phyloP scores from a whole-genome alignment of 2,888 invertebrate genomes.

The Eupithecia exiguata region DNA sequence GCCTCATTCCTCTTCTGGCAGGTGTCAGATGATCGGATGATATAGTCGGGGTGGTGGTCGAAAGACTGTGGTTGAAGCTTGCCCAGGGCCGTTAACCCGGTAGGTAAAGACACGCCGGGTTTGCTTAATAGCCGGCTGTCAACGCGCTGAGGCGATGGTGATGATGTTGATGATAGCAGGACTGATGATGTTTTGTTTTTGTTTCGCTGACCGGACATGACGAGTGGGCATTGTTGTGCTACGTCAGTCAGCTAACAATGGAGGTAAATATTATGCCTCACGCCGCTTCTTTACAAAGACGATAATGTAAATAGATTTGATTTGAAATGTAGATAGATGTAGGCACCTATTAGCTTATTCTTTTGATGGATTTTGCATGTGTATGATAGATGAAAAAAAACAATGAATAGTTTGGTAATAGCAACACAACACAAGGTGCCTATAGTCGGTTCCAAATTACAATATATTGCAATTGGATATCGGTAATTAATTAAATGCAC shows the following conservation, averaged over 20 bases:
- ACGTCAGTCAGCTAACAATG: conserved; percentile 35
- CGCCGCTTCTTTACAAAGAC: conserved; percentile 19
- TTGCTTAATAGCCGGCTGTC: neutral
- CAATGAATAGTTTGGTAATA: neutral
- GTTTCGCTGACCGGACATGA: conserved; percentile 48
- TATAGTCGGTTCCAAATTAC: too few relatives aligned
- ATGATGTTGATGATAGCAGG: neutral
- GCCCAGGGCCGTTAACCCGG: neutral
- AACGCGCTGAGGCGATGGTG: neutral
- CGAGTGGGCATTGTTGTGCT: conserved; percentile 46
- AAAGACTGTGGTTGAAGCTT: neutral
- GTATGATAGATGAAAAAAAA: neutral
- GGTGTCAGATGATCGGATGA: neutral
- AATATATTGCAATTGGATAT: too few relatives aligned
- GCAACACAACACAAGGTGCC: neutral
- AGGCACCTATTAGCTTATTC: neutral
- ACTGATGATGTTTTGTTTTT: conserved; percentile 33
- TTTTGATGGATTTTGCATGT: neutral
- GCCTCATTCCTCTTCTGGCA: too few relatives aligned
- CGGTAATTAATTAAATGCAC: too few relatives aligned
- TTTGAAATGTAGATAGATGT: conserved; percentile 2
- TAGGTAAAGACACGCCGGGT: neutral
- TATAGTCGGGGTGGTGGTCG: neutral
- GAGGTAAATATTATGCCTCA: conserved; percentile 41
- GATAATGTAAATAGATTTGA: conserved; percentile 15